phyloP scores from a whole-genome alignment of 2,113 vertebrate species.

The Paramisgurnus dabryanus region DNA sequence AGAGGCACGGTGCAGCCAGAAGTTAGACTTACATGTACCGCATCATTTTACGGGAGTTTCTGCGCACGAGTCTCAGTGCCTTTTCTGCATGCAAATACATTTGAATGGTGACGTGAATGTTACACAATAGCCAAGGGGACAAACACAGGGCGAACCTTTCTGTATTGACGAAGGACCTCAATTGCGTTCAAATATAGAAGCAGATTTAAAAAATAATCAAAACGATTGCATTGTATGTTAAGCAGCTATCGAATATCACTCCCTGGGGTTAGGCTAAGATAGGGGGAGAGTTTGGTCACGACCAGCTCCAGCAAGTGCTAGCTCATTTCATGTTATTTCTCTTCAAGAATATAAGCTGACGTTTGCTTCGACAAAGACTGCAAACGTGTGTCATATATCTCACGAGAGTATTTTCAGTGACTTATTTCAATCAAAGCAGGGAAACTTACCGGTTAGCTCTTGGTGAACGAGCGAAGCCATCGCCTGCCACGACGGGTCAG shows the following conservation, averaged over 20 bases:
- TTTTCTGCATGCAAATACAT: conserved; percentile 74
- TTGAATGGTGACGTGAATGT: conserved; percentile 71
- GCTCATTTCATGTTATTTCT: conserved; percentile 55
- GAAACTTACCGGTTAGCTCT: conserved; percentile 46
- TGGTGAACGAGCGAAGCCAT: conserved; percentile 48
- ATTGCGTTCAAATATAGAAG: conserved; percentile 31
- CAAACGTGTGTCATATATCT: conserved; percentile 66
- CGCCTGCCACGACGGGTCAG: conserved; percentile 54
- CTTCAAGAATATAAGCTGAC: conserved; percentile 73
- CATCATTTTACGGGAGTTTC: conserved; percentile 59
- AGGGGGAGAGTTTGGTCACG: conserved; percentile 29
- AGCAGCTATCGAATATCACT: conserved; percentile 42
- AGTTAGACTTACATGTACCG: conserved; percentile 57
- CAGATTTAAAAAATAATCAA: conserved; percentile 23
- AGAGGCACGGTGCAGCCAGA: conserved; percentile 53
- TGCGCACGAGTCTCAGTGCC: conserved; percentile 76
- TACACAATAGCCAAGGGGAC: conserved; percentile 62
- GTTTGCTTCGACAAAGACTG: conserved; percentile 66
- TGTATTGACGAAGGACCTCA: conserved; percentile 53
- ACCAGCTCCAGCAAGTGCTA: conserved; percentile 34
- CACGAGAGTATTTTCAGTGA: conserved; percentile 59
- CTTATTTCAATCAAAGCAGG: conserved; percentile 46
- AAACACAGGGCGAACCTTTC: conserved; percentile 44
- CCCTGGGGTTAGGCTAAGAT: conserved; percentile 38
- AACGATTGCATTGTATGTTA: conserved; percentile 22